Percentiles rank a stretch among this genome's conserved stretches.
Evolutionary conservation across 2,113 vertebrate species (phyloP).

Genomic region (Mirza zaza): DNA sequence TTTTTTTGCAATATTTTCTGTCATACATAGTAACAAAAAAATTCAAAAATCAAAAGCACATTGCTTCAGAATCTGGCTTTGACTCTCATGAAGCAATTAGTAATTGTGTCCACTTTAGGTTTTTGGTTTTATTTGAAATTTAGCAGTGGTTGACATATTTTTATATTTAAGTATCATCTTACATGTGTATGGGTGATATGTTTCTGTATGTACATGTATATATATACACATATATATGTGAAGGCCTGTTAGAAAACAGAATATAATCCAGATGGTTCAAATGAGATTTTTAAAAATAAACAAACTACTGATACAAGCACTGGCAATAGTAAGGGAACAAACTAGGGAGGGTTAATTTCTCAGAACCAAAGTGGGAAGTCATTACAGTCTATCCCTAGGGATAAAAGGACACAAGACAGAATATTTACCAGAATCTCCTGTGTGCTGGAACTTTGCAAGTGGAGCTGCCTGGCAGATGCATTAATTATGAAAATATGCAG

Average conservation of each 20-base stretch:
- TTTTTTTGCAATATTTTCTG: neutral
- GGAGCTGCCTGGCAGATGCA: neutral
- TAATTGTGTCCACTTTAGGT: neutral
- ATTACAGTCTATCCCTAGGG: neutral
- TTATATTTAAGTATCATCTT: neutral
- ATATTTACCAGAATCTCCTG: neutral
- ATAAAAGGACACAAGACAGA: neutral
- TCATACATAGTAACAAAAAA: neutral
- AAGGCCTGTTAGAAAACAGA: neutral
- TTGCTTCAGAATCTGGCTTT: neutral
- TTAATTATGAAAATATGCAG: neutral
- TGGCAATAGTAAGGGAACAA: neutral
- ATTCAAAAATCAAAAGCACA: neutral
- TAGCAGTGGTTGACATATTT: neutral
- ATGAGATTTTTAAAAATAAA: neutral
- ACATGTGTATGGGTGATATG: neutral
- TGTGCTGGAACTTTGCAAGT: neutral
- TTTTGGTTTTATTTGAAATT: constrained; percentile 6
- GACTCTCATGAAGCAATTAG: neutral
- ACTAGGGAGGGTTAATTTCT: neutral
- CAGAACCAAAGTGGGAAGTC: neutral
- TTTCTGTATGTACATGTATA: neutral
- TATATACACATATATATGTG: neutral
- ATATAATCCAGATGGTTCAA: neutral
- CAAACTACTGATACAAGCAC: neutral